Evolutionary conservation across 2,113 vertebrate species (phyloP).

Genomic region (Oreochromis tanganicae): DNA sequence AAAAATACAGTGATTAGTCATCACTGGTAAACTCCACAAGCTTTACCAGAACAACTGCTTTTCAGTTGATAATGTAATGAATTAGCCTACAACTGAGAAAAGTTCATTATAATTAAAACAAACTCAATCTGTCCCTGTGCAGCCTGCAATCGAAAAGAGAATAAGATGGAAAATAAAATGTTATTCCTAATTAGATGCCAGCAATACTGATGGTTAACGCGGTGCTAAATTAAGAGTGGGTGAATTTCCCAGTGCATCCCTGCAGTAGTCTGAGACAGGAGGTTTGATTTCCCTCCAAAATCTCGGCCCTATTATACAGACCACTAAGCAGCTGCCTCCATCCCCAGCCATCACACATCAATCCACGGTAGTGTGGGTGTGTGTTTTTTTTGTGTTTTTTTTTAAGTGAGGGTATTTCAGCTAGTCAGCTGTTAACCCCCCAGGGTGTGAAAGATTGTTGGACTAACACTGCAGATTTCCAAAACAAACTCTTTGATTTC

Average conservation of each 20-base stretch:
- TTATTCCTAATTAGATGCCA: background rate
- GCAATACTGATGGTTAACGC: background rate
- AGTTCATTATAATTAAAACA: slow-evolving; percentile 11
- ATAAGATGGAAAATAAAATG: slow-evolving; percentile 5
- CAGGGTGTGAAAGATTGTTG: slow-evolving; percentile 37
- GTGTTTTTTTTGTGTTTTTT: slow-evolving; percentile 19
- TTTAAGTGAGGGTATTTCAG: slow-evolving; percentile 31
- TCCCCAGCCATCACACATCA: slow-evolving; percentile 60
- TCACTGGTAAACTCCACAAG: background rate
- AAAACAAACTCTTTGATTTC: slow-evolving; percentile 38
- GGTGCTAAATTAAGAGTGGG: background rate
- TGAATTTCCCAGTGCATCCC: background rate
- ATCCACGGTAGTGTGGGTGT: slow-evolving; percentile 37
- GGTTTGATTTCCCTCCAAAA: slow-evolving; percentile 71
- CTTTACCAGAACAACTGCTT: background rate
- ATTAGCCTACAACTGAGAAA: background rate
- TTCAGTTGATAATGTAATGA: slow-evolving; percentile 31
- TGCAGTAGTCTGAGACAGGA: background rate
- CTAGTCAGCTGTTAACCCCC: slow-evolving; percentile 47
- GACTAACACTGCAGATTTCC: slow-evolving; percentile 19
- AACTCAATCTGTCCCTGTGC: background rate
- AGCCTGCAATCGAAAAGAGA: background rate
- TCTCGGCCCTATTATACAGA: background rate
- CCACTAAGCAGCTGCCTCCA: slow-evolving; percentile 40
- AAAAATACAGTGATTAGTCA: slow-evolving; percentile 13